phyloP scores from a whole-genome alignment of 2,797 vertebrate genomes.

The Anableps anableps region DNA sequence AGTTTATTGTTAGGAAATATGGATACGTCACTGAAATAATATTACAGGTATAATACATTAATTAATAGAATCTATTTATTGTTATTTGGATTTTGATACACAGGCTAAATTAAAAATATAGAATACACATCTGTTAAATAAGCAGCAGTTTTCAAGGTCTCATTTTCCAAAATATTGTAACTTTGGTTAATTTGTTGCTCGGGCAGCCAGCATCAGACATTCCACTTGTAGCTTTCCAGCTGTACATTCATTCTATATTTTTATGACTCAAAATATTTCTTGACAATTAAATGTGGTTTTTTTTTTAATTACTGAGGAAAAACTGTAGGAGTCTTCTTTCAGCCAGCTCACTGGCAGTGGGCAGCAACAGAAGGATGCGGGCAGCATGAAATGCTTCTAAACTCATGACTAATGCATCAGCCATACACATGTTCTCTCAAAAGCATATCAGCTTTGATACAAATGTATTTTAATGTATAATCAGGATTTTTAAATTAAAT shows the following conservation, averaged over 20 bases:
- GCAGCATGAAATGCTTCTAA: neutral
- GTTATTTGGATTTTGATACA: neutral
- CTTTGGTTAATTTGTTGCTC: neutral
- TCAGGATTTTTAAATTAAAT: neutral
- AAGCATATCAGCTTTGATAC: neutral
- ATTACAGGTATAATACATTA: neutral
- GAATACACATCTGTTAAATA: too few relatives aligned
- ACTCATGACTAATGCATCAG: neutral
- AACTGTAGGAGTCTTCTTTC: neutral
- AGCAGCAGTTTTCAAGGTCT: too few relatives aligned
- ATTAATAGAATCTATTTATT: neutral
- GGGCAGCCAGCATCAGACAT: neutral
- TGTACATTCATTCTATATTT: neutral
- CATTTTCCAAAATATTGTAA: neutral
- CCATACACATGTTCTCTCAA: neutral
- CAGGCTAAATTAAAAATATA: too few relatives aligned
- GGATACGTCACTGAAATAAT: neutral
- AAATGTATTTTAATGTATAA: neutral
- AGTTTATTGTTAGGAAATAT: neutral
- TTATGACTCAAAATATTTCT: neutral
- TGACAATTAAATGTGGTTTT: neutral
- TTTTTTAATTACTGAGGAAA: neutral
- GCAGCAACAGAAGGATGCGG: neutral
- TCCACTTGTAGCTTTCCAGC: neutral
- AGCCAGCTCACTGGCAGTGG: neutral